Evolutionary conservation across 2,888 invertebrate genomes (phyloP).

Genomic region (Stegana nigrithorax): DNA sequence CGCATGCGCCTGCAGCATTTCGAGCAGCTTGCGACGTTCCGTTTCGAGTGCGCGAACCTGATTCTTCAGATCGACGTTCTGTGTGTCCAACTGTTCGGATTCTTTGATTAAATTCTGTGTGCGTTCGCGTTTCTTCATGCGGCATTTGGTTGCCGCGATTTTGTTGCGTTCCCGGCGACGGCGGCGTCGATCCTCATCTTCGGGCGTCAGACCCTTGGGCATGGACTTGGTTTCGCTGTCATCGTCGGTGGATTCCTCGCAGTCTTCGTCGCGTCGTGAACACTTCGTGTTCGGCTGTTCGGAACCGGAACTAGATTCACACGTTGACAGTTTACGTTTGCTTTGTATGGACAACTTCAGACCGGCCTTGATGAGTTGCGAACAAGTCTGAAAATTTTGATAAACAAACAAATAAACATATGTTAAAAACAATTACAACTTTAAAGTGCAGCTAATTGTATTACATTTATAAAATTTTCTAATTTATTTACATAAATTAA

Average conservation of each 20-base stretch:
- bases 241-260: slow-evolving; percentile 69
- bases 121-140: slow-evolving; percentile 91
- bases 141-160: slow-evolving; percentile 93
- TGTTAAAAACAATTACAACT: no score
- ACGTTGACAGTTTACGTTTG: slow-evolving; percentile 82
- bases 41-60: slow-evolving; percentile 86
- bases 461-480: no score
- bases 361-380: slow-evolving; percentile 90
- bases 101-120: slow-evolving; percentile 88
- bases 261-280: slow-evolving; percentile 66
- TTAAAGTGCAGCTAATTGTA: no score
- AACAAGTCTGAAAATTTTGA: slow-evolving; percentile 77
- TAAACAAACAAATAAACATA: neutral
- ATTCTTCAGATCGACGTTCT: slow-evolving; percentile 85
- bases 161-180: slow-evolving; percentile 91
- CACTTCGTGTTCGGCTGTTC: slow-evolving; percentile 69
- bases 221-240: slow-evolving; percentile 71
- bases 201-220: slow-evolving; percentile 78
- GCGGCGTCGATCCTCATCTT: slow-evolving; percentile 89
- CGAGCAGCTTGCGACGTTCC: slow-evolving; percentile 81
- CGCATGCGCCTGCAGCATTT: slow-evolving; percentile 82
- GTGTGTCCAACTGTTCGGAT: slow-evolving; percentile 85
- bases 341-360: slow-evolving; percentile 91
- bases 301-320: slow-evolving; percentile 71
- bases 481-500: no score